Evolutionary conservation across 2,888 invertebrate genomes (phyloP).

Genomic region (Andricus curvator): DNA sequence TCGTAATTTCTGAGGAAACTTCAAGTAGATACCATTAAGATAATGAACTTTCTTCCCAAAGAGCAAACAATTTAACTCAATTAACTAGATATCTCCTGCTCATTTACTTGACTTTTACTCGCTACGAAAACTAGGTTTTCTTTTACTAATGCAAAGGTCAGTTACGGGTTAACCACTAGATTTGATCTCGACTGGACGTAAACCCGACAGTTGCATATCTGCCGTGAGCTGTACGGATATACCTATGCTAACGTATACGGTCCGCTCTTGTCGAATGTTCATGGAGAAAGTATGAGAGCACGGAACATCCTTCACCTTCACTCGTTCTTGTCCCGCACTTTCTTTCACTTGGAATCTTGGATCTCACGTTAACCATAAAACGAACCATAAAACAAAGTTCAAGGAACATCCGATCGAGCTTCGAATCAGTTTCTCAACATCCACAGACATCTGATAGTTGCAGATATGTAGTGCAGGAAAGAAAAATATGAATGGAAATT

Average conservation of each 20-base stretch:
- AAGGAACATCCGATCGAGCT: slow-evolving; percentile 30
- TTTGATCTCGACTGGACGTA: slow-evolving; percentile 49
- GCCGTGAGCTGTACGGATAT: slow-evolving; percentile 10
- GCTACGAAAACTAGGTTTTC: not conserved
- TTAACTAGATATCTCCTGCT: slow-evolving; percentile 19
- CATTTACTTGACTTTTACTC: slow-evolving; percentile 53
- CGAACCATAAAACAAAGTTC: slow-evolving; percentile 36
- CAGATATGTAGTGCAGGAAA: not conserved
- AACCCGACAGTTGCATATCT: slow-evolving; percentile 9
- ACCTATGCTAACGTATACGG: not conserved
- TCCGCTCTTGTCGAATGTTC: slow-evolving; percentile 54
- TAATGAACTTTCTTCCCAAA: slow-evolving; percentile 38
- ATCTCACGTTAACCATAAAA: slow-evolving; percentile 54
- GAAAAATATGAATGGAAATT: not conserved
- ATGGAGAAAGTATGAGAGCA: slow-evolving; percentile 69
- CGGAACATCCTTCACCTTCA: slow-evolving; percentile 73
- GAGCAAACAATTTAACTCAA: slow-evolving; percentile 40
- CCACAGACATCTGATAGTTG: not conserved
- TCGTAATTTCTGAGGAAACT: not conserved
- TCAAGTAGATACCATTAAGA: slow-evolving; percentile 9
- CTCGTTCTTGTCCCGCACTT: slow-evolving; percentile 59
- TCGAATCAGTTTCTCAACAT: slow-evolving; percentile 14
- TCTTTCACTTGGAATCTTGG: slow-evolving; percentile 64
- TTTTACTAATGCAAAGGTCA: slow-evolving; percentile 51
- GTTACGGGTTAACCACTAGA: slow-evolving; percentile 33